Evolutionary conservation across 2,113 vertebrate species (phyloP), one percentile per base, ranked within the genome.

Genomic region (Caretta caretta): DNA sequence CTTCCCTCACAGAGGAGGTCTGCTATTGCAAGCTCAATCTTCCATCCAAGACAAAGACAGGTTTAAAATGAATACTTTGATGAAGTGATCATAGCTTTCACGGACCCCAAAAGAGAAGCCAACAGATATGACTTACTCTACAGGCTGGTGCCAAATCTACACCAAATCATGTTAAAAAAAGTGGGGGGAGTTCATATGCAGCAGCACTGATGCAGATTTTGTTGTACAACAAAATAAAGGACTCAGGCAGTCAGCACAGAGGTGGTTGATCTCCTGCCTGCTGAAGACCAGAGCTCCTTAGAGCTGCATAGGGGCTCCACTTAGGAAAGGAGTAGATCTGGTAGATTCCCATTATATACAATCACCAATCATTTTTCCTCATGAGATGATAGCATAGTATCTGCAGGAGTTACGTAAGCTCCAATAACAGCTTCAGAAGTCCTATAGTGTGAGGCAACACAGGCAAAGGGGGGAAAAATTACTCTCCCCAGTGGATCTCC

Each of bases 291-390:
- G 57, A 59, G 57, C 57, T 17, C 48, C 22, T 76, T 51, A 8
- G 1, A 19, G 8, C 38, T 56, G 48, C 29, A 76, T 5, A 25
- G 3, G 3, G 69, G 48, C 10, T 62, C 54, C 9, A 11, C 16
- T 48, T 80, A 80, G 83, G n/a, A 48, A 48, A 1, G 6, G 2
- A 78, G 19, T 80, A 2, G 1, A 38, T 59, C 8, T 57, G 54
- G 54, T 20, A 56, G 59, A 29, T 65, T 35, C 56, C 22, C 10
- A 12, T 62, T 62, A 62, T 29, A 31, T 65, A 35, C 31, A 35
- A 16, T 16, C 29, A 35, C 31, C 0, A 3, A 29, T 13, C 1
- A 13, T n/a, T 12, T 50, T 54, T 56, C 4, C 24, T 22, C n/a
- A 79, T 56, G 86, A 80, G 12, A 5, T 83, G 6, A 83, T 1